Evolutionary conservation across 2,888 invertebrate genomes (phyloP), one percentile per base, ranked within the genome.

Genomic region (Andrena fulva): DNA sequence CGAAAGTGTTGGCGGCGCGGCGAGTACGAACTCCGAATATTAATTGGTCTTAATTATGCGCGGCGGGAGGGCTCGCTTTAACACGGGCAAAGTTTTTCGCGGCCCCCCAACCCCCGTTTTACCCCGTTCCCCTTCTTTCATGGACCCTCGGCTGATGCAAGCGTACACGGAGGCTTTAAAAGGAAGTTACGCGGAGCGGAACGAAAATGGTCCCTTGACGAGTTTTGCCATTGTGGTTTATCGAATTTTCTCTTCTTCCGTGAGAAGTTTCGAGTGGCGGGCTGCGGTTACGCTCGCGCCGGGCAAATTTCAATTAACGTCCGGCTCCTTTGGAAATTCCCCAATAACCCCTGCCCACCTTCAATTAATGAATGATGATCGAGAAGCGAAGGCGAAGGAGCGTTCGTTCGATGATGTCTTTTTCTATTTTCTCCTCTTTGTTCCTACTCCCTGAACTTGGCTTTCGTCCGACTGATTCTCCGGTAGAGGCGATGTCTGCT

Each of bases 1-100:
- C 90, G 86, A 84, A 84, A 85, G 84, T 77, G 81, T 80, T 82
- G 86, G 83, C 74, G 54, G 56, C 67, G 52, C 54, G 72, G 76
- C 74, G 70, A 84, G 89, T 35, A 91, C 91, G 90, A 87, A 85
- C 81, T 80, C 83, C 90, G 92, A 93, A 92, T 93, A 92, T 92
- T 93, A 93, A 92, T 92, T 91, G 91, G 89, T 85, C 89, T 91
- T 92, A 92, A 92, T 92, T 91, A 92, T 91, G 89, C 90, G 85
- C 82, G 77, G 80, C 67, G 76, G 42, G 80, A 81, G 80, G 78
- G 68, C 76, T 78, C 83, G 85, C 69, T 86, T 78, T 80, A 83
- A 80, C 79, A 64, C 83, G 77, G 29, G 50, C 64, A 78, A 86
- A 86, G 72, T 86, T 86, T 85, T 81, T 80, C 68, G 60, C 66